A percentile compares a stretch with the other conserved stretches of the same genome.
phyloP scores from a whole-genome alignment of 2,797 vertebrate genomes.

The Aselliscus stoliczkanus region DNA sequence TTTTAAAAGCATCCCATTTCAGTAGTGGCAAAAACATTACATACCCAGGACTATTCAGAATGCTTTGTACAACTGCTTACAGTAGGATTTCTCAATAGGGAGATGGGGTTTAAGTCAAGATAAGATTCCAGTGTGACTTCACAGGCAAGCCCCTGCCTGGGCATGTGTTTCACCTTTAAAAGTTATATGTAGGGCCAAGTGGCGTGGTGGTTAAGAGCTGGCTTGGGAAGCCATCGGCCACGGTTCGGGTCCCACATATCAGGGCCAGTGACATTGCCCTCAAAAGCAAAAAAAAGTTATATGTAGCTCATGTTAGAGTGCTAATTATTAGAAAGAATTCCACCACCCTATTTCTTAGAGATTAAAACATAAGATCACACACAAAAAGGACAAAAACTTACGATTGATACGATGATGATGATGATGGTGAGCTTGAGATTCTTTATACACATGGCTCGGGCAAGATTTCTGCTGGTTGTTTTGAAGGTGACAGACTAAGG shows the following conservation, averaged over 20 bases:
- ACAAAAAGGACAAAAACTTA: constrained; percentile 81
- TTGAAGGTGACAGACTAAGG: constrained; percentile 99
- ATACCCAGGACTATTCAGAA: not conserved
- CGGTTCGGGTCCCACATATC: too few relatives aligned
- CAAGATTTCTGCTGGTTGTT: constrained; percentile 97
- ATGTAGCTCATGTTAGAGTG: not conserved
- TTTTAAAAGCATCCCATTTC: not conserved
- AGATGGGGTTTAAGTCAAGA: not conserved
- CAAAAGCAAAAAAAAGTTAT: too few relatives aligned
- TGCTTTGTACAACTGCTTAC: not conserved
- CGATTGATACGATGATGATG: constrained; percentile 89
- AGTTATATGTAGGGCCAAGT: not conserved
- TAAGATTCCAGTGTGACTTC: constrained; percentile 5
- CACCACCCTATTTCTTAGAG: not conserved
- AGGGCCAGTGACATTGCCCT: too few relatives aligned
- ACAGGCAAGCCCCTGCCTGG: not conserved
- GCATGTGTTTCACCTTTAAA: not conserved
- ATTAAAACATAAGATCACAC: constrained; percentile 2
- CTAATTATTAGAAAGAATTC: not conserved
- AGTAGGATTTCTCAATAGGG: not conserved
- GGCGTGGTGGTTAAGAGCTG: too few relatives aligned
- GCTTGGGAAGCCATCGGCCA: too few relatives aligned
- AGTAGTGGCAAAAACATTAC: not conserved
- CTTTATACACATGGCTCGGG: constrained; percentile 99
- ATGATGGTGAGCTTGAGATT: constrained; percentile 96